These are phyloP conservation scores for Cinclus mexicanus DNA, from an alignment of 2,113 vertebrate genomes.

Conservation along the genomic window DNA sequence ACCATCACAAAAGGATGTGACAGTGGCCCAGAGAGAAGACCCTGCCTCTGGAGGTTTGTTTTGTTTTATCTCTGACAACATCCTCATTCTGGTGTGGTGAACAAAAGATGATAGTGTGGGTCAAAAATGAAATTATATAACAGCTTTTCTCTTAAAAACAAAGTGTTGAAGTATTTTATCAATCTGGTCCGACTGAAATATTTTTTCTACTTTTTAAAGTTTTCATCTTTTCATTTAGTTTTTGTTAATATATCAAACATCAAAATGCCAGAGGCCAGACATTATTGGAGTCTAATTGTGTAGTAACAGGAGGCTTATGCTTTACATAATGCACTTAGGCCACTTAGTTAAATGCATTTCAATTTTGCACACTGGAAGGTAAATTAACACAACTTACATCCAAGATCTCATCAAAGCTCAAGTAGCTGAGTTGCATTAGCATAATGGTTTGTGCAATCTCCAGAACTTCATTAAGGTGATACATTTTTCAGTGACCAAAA, in stretches of 20 bases:
- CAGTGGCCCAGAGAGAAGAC: background rate
- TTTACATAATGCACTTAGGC: background rate
- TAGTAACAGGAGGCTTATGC: background rate
- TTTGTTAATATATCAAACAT: background rate
- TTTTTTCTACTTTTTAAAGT: background rate
- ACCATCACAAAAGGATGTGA: background rate
- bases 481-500: background rate
- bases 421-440: background rate
- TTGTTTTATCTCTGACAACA: background rate
- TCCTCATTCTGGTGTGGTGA: background rate
- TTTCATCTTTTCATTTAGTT: background rate
- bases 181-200: background rate
- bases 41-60: background rate
- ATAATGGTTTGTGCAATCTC: background rate
- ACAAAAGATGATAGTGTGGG: background rate
- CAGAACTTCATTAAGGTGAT: background rate
- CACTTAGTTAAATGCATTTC: slow-evolving; percentile 9
- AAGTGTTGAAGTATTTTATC: background rate
- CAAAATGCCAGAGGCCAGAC: background rate
- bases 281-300: background rate
- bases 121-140: background rate
- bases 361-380: background rate
- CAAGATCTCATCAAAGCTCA: background rate
- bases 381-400: background rate
- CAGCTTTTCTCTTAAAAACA: background rate